Conservation (phyloP, 2,888 invertebrate species). For the Parnassius orleans region DNA sequence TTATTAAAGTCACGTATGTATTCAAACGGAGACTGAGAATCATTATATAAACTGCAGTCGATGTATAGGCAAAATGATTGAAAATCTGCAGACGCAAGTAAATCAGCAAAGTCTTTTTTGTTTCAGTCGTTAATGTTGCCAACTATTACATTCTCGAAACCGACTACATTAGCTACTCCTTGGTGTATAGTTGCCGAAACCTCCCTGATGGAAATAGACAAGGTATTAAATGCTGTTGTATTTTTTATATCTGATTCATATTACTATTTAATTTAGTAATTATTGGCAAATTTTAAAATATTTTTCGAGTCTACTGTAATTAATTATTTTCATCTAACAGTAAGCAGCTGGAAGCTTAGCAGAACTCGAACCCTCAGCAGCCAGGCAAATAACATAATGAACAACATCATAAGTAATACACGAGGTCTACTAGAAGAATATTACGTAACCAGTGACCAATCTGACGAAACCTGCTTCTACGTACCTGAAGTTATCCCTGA, state of each 20-base stretch:
- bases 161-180: conserved; percentile 57
- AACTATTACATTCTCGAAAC: conserved; percentile 59
- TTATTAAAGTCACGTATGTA: too few species aligned
- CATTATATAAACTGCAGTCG: too few species aligned
- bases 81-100: too few species aligned
- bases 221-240: conserved; percentile 42
- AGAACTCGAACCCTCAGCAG: conserved; percentile 42
- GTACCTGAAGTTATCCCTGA: conserved; percentile 48
- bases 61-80: too few species aligned
- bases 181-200: conserved; percentile 61
- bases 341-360: conserved; percentile 67
- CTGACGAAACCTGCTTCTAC: conserved; percentile 63
- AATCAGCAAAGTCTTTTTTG: conserved; percentile 3
- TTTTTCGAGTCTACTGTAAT: too few species aligned
- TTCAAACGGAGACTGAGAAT: too few species aligned
- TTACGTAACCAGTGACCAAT: conserved; percentile 54
- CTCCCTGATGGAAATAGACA: conserved; percentile 42
- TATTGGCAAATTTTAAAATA: not conserved
- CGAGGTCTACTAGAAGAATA: conserved; percentile 55
- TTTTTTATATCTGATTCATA: not conserved
- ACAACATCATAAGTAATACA: conserved; percentile 44
- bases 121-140: conserved; percentile 41
- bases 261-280: not conserved
- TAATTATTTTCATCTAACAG: conserved; percentile 38
- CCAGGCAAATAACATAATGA: conserved; percentile 41